Evolutionary conservation across 2,888 invertebrate genomes (phyloP), one percentile per base, ranked within the genome.

Genomic region (Drosophila buzzatii): DNA sequence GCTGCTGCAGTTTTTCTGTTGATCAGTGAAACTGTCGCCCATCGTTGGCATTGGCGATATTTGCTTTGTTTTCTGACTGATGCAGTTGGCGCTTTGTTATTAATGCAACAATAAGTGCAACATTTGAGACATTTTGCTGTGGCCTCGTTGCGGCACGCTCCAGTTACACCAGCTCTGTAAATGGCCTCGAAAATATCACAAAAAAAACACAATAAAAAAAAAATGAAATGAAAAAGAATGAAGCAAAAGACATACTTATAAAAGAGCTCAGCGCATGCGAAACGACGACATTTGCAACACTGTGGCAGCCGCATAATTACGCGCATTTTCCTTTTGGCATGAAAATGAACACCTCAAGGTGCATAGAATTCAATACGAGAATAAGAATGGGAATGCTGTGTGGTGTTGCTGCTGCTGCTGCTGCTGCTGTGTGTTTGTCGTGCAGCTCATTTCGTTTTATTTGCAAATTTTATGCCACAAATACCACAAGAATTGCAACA

Each of bases 331-430:
- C 33, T 70, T 88, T 76, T 86, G 89, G 84, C 89, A 85, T 82
- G 86, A 87, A 86, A 86, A 89, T 82, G 82, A 87, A 89, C 89
- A 86, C 86, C 86, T 86, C 89, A 89, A 86, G 86, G 86, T 89
- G 81, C 86, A 81, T 81, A 73, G 83, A 89, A 89, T 89, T 87
- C 86, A 86, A 89, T 86, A 88, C 78, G 72, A 71, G 85, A 75
- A 67, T 77, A 39, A 45, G 53, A 67, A 67, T 67, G 27, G 23
- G 41, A 31, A 27, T 41, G 55, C 41, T 71, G 55, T 53, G 66
- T 44, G 55, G 39, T 51, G 68, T 44, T 41, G 61, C 51, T 18
- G 27, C 14, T 45, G 45, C 7, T 23, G 16, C 37, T 33, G 33
- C 27, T 27, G 27, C 27, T 27, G 27, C 27, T 27, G 16, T 39